Base-by-base conservation (phyloP, 1,140 invertebrate species). In the Heliconius congener region DNA sequence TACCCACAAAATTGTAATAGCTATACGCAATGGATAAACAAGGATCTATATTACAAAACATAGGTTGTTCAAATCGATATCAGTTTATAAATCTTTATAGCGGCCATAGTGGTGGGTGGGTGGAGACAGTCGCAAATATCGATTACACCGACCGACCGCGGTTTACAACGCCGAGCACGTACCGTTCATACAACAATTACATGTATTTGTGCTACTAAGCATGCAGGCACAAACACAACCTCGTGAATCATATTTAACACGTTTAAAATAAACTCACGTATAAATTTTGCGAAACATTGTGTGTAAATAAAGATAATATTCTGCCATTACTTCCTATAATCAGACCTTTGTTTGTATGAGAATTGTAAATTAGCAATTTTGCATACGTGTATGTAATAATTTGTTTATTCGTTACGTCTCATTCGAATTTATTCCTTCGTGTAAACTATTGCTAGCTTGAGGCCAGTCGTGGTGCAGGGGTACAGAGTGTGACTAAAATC, bases 81-180 rank as follows among this genome's bases (percentile, higher is more conserved):
- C 42, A 57, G 46, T 72, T 72, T 42, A 37, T 72, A 72, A 72
- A 72, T 72, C 71, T 72, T 72, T 72, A 72, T 72, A 52, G n/a
- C 71, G 76, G 50, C 74, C 71, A 27, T 76, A 73, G 39, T 74
- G 73, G 71, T 77, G 23, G 71, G 71, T 77, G 23, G 71, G 78
- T 80, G 84, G 84, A 84, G 86, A 86, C 85, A 86, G 88, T 88
- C 88, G 87, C 86, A 80, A 91, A 89, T 83, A 83, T 82, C 81
- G 81, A 80, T 82, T 82, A 77, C 76, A 39, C 76, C 72, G 82
- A 77, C 75, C 42, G 71, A 30, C 73, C 74, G 76, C 75, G 55
- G 76, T 78, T 86, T 83, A 78, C 77, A 77, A 86, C 75, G 11
- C 83, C 19, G 19, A 34, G 77, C 83, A 86, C 85, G 85, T 86